These are phyloP conservation scores for Planococcus citri DNA, from an alignment of 1,140 invertebrate genomes.

Conservation along the genomic window DNA sequence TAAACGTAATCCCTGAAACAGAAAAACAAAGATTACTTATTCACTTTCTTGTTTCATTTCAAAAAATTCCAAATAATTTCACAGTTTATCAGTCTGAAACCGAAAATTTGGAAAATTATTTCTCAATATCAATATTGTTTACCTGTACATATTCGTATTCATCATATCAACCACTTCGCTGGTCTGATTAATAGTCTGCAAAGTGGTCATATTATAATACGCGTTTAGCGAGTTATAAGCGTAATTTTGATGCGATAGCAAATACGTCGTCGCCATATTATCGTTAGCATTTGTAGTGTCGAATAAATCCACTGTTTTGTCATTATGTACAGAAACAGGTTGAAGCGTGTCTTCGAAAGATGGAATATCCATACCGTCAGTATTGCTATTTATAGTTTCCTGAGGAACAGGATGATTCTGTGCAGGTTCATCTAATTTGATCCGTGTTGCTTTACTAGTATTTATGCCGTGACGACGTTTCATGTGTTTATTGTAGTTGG, in stretches of 20 bases:
- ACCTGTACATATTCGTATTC: neutral
- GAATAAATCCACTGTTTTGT: constrained; percentile 1
- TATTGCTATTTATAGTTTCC: neutral
- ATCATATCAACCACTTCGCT: constrained; percentile 4
- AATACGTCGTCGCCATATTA: neutral
- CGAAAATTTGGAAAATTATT: too few relatives aligned
- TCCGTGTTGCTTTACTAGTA: constrained; percentile 31
- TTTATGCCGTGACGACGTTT: constrained; percentile 51
- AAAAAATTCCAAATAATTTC: too few relatives aligned
- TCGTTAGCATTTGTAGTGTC: neutral
- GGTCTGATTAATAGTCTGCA: neutral
- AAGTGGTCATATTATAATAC: neutral
- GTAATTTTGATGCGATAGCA: neutral
- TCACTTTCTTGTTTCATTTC: too few relatives aligned
- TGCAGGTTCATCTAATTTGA: constrained; percentile 10
- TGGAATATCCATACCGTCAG: neutral
- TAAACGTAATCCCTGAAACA: too few relatives aligned
- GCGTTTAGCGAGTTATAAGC: neutral
- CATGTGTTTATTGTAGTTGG: constrained; percentile 65
- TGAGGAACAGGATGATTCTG: neutral
- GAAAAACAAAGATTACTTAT: too few relatives aligned
- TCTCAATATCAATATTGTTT: neutral
- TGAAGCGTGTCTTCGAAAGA: neutral
- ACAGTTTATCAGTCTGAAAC: too few relatives aligned
- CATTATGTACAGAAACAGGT: neutral